A percentile compares a stretch with the other conserved stretches of the same genome.
phyloP scores from a whole-genome alignment of 2,888 invertebrate genomes.

The Drosophila stalkeri region DNA sequence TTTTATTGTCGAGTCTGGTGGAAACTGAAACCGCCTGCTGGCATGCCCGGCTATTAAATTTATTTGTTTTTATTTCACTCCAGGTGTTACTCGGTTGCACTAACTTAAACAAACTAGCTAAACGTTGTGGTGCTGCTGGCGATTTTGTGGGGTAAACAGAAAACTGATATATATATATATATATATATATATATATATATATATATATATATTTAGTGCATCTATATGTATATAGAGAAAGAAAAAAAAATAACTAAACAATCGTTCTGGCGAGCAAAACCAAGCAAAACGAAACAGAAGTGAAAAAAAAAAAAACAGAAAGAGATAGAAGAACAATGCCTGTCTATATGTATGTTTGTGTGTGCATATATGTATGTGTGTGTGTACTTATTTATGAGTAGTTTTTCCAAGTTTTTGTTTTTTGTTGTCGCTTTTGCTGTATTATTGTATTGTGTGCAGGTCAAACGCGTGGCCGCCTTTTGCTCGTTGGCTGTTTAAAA shows the following conservation, averaged over 20 bases:
- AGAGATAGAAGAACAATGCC: constrained; percentile 56
- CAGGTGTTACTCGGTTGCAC: constrained; percentile 47
- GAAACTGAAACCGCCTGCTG: constrained; percentile 15
- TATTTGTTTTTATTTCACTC: constrained; percentile 49
- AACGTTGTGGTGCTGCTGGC: constrained; percentile 39
- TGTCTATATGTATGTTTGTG: constrained; percentile 14
- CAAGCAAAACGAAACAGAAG: constrained; percentile 62
- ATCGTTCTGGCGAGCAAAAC: constrained; percentile 55
- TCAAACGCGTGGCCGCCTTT: constrained; percentile 73
- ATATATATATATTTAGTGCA: background rate
- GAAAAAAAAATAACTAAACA: constrained; percentile 35
- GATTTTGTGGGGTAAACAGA: constrained; percentile 64
- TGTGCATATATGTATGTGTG: constrained; percentile 8
- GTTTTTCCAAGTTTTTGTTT: constrained; percentile 56
- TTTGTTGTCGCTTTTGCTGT: constrained; percentile 20
- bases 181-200: constrained; percentile 15
- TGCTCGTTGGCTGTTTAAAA: constrained; percentile 51
- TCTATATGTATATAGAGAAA: background rate
- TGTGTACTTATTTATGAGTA: constrained; percentile 71
- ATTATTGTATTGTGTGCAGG: constrained; percentile 46
- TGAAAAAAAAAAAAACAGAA: constrained; percentile 23
- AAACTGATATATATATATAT: too few species aligned
- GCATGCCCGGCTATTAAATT: constrained; percentile 32
- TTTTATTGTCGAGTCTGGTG: constrained; percentile 4
- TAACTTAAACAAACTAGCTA: constrained; percentile 34